Conservation (phyloP, 2,888 invertebrate genomes). For the Sicus ferrugineus region DNA sequence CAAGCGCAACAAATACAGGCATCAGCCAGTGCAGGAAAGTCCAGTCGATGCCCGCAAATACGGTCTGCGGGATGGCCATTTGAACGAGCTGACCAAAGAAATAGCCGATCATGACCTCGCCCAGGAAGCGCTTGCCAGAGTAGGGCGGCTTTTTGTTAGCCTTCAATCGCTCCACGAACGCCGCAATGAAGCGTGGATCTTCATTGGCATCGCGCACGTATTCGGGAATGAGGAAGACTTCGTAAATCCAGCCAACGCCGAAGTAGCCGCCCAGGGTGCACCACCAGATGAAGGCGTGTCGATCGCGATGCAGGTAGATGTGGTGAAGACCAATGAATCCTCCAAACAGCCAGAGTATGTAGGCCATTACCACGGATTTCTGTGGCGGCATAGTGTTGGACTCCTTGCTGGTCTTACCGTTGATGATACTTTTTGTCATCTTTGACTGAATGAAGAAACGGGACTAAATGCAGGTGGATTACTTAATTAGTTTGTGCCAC, state of each 20-base stretch:
- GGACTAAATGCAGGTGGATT: neutral
- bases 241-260: slow-evolving; percentile 86
- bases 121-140: slow-evolving; percentile 79
- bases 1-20: slow-evolving; percentile 77
- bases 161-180: slow-evolving; percentile 71
- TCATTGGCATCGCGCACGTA: slow-evolving; percentile 86
- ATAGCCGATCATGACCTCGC: slow-evolving; percentile 80
- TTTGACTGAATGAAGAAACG: neutral
- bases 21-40: slow-evolving; percentile 76
- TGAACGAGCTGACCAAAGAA: slow-evolving; percentile 80
- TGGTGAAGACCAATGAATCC: slow-evolving; percentile 91
- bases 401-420: slow-evolving; percentile 31
- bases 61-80: slow-evolving; percentile 79
- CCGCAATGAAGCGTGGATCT: slow-evolving; percentile 73
- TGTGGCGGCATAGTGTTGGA: slow-evolving; percentile 48
- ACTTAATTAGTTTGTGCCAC: neutral
- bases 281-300: slow-evolving; percentile 91
- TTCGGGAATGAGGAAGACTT: slow-evolving; percentile 82
- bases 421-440: slow-evolving; percentile 42
- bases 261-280: slow-evolving; percentile 83
- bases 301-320: slow-evolving; percentile 86
- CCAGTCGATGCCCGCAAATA: slow-evolving; percentile 75
- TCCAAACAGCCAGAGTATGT: slow-evolving; percentile 86
- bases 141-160: slow-evolving; percentile 81
- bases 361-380: slow-evolving; percentile 76